Base-by-base conservation (phyloP, 2,888 invertebrate species). In the Coremacera marginata region DNA sequence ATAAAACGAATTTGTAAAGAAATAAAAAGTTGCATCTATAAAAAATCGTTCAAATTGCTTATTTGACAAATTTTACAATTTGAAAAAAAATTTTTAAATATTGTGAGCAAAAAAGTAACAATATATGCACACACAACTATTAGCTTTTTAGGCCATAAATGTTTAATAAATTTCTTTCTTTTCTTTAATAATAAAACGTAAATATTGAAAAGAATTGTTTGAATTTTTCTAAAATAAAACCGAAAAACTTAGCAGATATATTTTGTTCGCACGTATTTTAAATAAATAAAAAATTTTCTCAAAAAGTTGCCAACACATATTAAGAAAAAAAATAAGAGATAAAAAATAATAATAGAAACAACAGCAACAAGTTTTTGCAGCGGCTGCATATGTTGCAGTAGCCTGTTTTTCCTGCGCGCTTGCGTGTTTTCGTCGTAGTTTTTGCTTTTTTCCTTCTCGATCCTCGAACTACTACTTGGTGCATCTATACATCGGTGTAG, bases 311-410 rank as follows among this genome's bases (percentile, higher is more conserved):
- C 44, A 44, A 44, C 44, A 44, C 44, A 11, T 44, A 37, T 44
- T 7, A 62, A 62, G 14, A 27, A 27, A 62, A 62, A 52, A 60
- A 60, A 60, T 60, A 5, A 19, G 9, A 14, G 5, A 16, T n/a
- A 44, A 27, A 27, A 25, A 27, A 27, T 4, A 62, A 62, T 14
- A 22, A 62, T 27, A 62, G 5, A 25, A 19, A 19, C 60, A 34
- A 27, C 63, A 63, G 31, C 63, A 63, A 63, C 63, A 63, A 63
- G 63, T 63, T 63, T 31, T 63, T 60, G 60, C 60, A 62, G 60
- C 60, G 16, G 27, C 31, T 19, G 60, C 60, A 62, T 27, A 25
- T 62, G 22, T 62, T 62, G 25, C 27, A 25, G 22, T 62, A 27
- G 22, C 8, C 5, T 27, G 62, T 62, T 62, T 62, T 62, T 16